Conservation (phyloP, 2,888 invertebrate genomes). For the Temnothorax ravouxi region DNA sequence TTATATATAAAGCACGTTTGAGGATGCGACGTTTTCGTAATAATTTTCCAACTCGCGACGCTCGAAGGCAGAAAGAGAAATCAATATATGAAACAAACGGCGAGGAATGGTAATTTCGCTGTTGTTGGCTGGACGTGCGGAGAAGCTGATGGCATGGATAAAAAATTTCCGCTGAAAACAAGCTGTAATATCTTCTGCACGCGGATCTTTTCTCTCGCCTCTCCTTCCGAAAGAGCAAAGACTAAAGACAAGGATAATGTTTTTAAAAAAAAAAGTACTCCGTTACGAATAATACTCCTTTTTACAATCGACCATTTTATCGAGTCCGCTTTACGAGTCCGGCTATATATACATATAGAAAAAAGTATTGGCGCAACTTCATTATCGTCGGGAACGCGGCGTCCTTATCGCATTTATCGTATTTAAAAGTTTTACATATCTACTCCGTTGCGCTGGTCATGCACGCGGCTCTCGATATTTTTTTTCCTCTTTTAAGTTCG, state of each 20-base stretch:
- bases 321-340: not conserved
- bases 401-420: slow-evolving; percentile 55
- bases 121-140: not conserved
- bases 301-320: not conserved
- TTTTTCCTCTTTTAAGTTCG: not conserved
- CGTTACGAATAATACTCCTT: not conserved
- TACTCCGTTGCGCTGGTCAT: slow-evolving; percentile 68
- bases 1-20: not conserved
- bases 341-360: not conserved
- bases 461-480: slow-evolving; percentile 38
- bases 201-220: not conserved
- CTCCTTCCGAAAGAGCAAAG: not conserved
- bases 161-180: slow-evolving; percentile 68
- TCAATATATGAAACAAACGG: slow-evolving; percentile 9
- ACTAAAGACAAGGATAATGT: not conserved
- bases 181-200: slow-evolving; percentile 33
- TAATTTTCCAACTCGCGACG: not conserved
- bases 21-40: not conserved
- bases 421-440: slow-evolving; percentile 40
- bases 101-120: slow-evolving; percentile 9
- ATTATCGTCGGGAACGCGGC: slow-evolving; percentile 31
- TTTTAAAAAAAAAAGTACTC: not conserved
- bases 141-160: slow-evolving; percentile 53
- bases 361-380: slow-evolving; percentile 2
- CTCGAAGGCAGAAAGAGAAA: not conserved